Conservation (phyloP, 2,888 invertebrate species). For the Caradrina clavipalpis region DNA sequence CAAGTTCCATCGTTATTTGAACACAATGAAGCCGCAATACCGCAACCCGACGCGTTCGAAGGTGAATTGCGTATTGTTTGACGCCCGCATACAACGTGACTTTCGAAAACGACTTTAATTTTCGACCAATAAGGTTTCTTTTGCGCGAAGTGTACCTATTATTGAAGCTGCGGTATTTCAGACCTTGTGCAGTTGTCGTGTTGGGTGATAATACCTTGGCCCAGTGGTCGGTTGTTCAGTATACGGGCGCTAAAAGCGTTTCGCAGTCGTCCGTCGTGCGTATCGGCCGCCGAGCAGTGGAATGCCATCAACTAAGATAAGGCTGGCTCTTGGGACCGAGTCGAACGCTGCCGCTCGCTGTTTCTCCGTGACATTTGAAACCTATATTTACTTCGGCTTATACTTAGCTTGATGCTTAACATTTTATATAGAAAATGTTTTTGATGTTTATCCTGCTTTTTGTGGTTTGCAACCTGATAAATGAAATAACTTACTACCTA, state of each 20-base stretch:
- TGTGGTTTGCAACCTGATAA: conserved; percentile 7
- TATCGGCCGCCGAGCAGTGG: conserved; percentile 87
- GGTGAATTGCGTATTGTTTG: conserved; percentile 91
- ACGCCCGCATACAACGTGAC: conserved; percentile 86
- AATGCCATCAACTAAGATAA: conserved; percentile 90
- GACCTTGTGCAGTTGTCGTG: conserved; percentile 62
- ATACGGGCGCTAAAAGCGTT: conserved; percentile 90
- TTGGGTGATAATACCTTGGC: conserved; percentile 68
- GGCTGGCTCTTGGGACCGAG: conserved; percentile 79
- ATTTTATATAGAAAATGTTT: conserved; percentile 39
- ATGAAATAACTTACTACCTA: background rate
- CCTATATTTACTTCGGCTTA: conserved; percentile 71
- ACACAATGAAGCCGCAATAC: conserved; percentile 91
- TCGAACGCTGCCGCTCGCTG: conserved; percentile 73
- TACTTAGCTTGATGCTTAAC: conserved; percentile 56
- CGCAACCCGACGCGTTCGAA: conserved; percentile 90
- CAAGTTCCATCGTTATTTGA: conserved; percentile 87
- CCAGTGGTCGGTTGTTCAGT: conserved; percentile 67
- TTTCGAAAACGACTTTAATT: conserved; percentile 88
- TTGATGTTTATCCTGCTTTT: conserved; percentile 18
- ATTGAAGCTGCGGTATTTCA: conserved; percentile 58
- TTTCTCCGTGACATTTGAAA: conserved; percentile 77
- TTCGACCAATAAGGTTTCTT: conserved; percentile 86
- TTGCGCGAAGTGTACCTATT: conserved; percentile 74
- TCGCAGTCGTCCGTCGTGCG: conserved; percentile 89